Base-by-base conservation (phyloP, 1,140 invertebrate genomes). In the Nilaparvata lugens region DNA sequence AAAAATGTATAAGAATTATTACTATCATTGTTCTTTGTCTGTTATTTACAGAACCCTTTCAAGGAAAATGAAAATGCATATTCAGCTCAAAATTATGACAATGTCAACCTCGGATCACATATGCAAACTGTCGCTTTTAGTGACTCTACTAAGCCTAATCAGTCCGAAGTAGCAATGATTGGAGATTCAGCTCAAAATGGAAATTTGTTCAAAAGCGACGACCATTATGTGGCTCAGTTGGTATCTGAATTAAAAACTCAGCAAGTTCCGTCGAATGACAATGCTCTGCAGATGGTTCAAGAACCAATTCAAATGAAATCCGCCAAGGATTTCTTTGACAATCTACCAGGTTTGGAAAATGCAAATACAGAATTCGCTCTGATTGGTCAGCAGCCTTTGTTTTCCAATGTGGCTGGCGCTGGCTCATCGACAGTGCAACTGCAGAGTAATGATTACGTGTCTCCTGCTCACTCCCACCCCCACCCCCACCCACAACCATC, bases 271-370 rank as follows among this genome's bases (percentile, higher is more conserved):
- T 4, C 45, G 16, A 23, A 48, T 48, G 21, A 48, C 21, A 48
- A 48, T 16, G 6, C 21, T 48, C 6, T 48, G 2, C 16, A 48
- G 16, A 5, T 13, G 5, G 13, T 19, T 13, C n/a, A 19, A 45
- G 21, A 18, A 14, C 45, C 5, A 48, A 48, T 48, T 19, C 5
- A 2, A 48, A 48, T 48, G 45, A 51, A 60, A 31, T 60, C 59
- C 14, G 59, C 52, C 0, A 16, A 48, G 14, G 59, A 60, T 52
- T 60, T 60, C 52, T 60, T 60, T 42, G 59, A 60, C 21, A 55
- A 19, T 43, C 18, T 60, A 28, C 31, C 59, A 14, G 9, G 28
- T 2, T 24, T 16, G 23, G 1, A n/a, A 2, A 13, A 52, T 16
- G 38, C 55, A 13, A 19, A 19, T 19, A 13, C 31, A 2, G 25